These are phyloP conservation scores for Pyrrhosoma nymphula DNA, from an alignment of 2,888 invertebrate species.

Conservation along the genomic window DNA sequence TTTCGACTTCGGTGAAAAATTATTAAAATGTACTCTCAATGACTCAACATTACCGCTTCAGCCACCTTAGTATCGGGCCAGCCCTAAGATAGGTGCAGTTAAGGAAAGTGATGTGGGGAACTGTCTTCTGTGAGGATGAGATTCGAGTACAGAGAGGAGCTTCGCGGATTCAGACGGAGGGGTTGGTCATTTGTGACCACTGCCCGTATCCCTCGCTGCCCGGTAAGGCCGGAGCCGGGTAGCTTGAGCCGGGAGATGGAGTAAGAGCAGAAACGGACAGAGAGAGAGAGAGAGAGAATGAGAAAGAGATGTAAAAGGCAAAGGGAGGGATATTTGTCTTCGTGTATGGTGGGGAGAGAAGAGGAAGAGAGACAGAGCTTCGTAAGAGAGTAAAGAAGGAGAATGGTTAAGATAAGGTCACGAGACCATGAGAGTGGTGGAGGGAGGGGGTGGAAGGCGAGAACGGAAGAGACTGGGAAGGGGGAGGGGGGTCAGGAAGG, in stretches of 20 bases:
- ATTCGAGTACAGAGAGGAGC: background rate
- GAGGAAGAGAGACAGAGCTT: background rate
- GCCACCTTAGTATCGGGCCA: too few relatives aligned
- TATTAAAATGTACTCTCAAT: too few relatives aligned
- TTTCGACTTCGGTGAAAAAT: too few relatives aligned
- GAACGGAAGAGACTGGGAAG: background rate
- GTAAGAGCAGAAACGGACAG: background rate
- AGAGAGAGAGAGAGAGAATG: background rate
- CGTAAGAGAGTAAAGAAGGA: background rate
- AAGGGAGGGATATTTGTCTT: constrained; percentile 16
- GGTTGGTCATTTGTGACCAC: background rate
- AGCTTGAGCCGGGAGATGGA: background rate
- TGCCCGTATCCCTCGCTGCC: background rate
- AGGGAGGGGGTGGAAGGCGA: background rate
- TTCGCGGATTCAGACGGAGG: too few relatives aligned
- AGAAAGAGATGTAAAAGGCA: background rate
- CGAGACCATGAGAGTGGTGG: background rate
- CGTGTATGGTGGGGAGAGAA: background rate
- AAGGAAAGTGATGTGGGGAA: too few relatives aligned
- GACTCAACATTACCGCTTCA: too few relatives aligned
- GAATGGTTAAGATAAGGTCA: constrained; percentile 16
- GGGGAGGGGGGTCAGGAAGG: background rate
- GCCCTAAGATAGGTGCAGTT: too few relatives aligned
- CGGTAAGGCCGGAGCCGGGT: background rate
- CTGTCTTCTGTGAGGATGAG: too few relatives aligned